Conservation (phyloP, 2,888 invertebrate species). For the Callyntrura guangdongensis region DNA sequence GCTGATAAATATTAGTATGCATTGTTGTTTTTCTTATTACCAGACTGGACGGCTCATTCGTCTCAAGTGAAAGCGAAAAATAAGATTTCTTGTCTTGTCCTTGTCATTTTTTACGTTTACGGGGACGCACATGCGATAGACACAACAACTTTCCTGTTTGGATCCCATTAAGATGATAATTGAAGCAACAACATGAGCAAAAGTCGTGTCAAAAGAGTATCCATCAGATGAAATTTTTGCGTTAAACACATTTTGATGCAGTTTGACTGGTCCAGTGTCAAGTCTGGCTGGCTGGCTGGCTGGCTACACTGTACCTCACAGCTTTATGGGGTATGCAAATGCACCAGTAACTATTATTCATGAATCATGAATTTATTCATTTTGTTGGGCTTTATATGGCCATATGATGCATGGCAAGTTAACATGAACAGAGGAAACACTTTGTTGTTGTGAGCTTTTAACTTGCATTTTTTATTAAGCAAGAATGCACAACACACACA, state of each 20-base stretch:
- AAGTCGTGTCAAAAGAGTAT: neutral
- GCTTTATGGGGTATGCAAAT: neutral
- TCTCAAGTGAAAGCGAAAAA: conserved; percentile 61
- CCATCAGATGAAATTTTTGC: neutral
- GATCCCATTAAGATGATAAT: conserved; percentile 66
- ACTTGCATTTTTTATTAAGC: neutral
- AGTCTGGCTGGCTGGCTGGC: neutral
- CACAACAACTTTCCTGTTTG: neutral
- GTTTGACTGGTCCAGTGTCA: conserved; percentile 57
- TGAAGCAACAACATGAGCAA: conserved; percentile 23
- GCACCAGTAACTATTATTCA: neutral
- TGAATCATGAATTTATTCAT: conserved; percentile 46
- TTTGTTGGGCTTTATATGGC: conserved; percentile 55
- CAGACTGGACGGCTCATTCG: conserved; percentile 30
- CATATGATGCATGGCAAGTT: conserved; percentile 56
- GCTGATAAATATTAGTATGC: neutral
- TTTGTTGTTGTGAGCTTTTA: conserved; percentile 14
- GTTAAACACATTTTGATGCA: conserved; percentile 53
- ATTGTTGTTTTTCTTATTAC: neutral
- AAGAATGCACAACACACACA: neutral
- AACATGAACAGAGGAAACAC: conserved; percentile 13
- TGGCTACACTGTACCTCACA: conserved; percentile 7
- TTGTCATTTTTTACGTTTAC: conserved; percentile 47
- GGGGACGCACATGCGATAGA: neutral
- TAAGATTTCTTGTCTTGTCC: conserved; percentile 33